Evolutionary conservation across 2,797 vertebrate species (phyloP).

Genomic region (Pterois miles): DNA sequence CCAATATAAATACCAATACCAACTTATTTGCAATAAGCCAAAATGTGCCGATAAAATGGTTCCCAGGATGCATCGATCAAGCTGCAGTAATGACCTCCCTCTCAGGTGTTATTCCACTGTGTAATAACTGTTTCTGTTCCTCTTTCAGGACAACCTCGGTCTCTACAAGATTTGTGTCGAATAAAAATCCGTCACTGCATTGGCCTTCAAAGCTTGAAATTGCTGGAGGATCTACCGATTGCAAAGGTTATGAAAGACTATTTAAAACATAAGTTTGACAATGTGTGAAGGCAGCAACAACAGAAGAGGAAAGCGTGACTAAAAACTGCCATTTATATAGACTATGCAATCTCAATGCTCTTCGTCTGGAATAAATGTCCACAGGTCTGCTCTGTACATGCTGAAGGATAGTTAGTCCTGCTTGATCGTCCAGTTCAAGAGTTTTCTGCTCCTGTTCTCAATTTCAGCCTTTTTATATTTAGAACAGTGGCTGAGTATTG

Average conservation of each 20-base stretch:
- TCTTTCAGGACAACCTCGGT: constrained; percentile 91
- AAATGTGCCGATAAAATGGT: background rate
- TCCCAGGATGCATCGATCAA: too few relatives aligned
- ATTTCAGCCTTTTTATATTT: constrained; percentile 9
- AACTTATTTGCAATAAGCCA: background rate
- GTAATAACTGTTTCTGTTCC: constrained; percentile 13
- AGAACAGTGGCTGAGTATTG: background rate
- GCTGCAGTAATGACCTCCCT: background rate
- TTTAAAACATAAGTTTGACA: constrained; percentile 99
- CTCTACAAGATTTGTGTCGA: constrained; percentile 96
- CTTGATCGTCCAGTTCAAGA: constrained; percentile 13
- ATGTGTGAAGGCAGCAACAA: constrained; percentile 83
- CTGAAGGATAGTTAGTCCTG: background rate
- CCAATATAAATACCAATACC: background rate
- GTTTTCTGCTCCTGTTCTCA: background rate
- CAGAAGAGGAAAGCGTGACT: constrained; percentile 60
- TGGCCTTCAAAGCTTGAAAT: constrained; percentile 95
- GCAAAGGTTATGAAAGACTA: constrained; percentile 99
- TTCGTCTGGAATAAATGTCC: constrained; percentile 85
- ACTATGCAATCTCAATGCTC: constrained; percentile 95
- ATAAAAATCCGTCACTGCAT: constrained; percentile 98
- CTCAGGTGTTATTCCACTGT: background rate
- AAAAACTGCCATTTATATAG: constrained; percentile 77
- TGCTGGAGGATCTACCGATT: constrained; percentile 96
- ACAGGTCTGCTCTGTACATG: constrained; percentile 74